These are phyloP conservation scores for Nyctibius grandis DNA, from an alignment of 2,797 vertebrate species.

Conservation along the genomic window DNA sequence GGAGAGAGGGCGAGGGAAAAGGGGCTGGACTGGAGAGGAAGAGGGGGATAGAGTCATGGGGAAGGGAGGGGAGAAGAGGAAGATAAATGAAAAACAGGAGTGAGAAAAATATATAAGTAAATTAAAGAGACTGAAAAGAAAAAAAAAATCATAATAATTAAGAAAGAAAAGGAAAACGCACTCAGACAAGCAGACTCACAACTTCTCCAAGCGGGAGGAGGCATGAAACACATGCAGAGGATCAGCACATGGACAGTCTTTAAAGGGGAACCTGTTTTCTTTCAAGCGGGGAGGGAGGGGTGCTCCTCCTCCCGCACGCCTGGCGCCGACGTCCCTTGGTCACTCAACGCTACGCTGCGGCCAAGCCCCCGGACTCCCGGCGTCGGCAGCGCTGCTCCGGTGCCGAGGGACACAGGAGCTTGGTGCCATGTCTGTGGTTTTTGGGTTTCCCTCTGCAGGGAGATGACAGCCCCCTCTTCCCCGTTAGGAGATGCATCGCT, in stretches of 20 bases:
- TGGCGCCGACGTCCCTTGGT: not conserved
- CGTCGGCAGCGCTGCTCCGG: not conserved
- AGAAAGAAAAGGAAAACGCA: constrained; percentile 85
- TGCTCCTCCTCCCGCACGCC: constrained; percentile 27
- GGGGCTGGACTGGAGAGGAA: constrained; percentile 72
- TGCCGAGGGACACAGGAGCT: not conserved
- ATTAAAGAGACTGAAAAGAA: constrained; percentile 78
- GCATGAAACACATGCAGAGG: constrained; percentile 90
- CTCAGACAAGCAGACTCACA: constrained; percentile 87
- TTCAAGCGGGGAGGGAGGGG: constrained; percentile 36
- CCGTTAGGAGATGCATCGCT: not conserved
- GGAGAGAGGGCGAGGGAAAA: constrained; percentile 82
- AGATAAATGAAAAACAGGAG: constrained; percentile 74
- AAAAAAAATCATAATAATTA: constrained; percentile 43
- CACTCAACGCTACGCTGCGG: not conserved
- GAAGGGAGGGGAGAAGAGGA: constrained; percentile 78
- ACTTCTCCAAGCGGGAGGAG: constrained; percentile 85
- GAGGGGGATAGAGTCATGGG: constrained; percentile 71
- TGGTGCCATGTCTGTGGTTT: constrained; percentile 54
- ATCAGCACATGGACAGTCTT: constrained; percentile 90
- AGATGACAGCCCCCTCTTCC: not conserved
- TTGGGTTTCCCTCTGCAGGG: constrained; percentile 69
- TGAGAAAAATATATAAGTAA: constrained; percentile 71
- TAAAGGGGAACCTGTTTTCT: constrained; percentile 85
- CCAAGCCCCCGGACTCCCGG: not conserved